Evolutionary conservation across 2,888 invertebrate genomes (phyloP).

Genomic region (Romanomermis culicivorax): DNA sequence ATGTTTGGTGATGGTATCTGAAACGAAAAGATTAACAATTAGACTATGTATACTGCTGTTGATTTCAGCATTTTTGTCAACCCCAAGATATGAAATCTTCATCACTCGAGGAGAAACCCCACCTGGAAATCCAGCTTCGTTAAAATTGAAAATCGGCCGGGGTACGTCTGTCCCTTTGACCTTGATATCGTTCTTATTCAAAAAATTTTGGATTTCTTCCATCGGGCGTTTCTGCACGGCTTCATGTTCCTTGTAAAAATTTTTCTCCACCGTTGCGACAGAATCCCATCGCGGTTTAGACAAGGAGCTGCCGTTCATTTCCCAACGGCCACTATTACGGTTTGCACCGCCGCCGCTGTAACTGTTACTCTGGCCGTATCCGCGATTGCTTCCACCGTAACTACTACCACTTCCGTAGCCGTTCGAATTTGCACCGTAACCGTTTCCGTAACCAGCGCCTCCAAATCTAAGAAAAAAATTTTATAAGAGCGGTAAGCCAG

Average conservation of each 20-base stretch:
- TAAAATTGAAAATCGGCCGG: slow-evolving; percentile 61
- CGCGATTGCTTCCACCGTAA: slow-evolving; percentile 5
- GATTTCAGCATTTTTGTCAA: not conserved
- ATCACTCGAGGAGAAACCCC: too few relatives aligned
- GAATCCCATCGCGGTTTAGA: slow-evolving; percentile 18
- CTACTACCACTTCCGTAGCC: not conserved
- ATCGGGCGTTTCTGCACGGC: slow-evolving; percentile 17
- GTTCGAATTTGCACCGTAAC: too few relatives aligned
- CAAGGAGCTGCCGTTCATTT: slow-evolving; percentile 16
- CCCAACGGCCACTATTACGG: slow-evolving; percentile 14
- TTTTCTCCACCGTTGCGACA: slow-evolving; percentile 17
- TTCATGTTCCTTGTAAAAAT: slow-evolving; percentile 20
- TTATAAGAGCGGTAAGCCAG: too few relatives aligned
- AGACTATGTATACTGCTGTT: not conserved
- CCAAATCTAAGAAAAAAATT: too few relatives aligned
- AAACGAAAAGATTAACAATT: slow-evolving; percentile 1
- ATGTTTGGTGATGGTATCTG: slow-evolving; percentile 2
- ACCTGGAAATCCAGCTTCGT: slow-evolving; percentile 61
- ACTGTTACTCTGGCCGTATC: slow-evolving; percentile 10
- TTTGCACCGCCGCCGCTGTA: slow-evolving; percentile 10
- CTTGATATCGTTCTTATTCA: slow-evolving; percentile 57
- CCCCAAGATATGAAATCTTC: too few relatives aligned
- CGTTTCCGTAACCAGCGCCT: too few relatives aligned
- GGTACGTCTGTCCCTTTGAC: slow-evolving; percentile 60
- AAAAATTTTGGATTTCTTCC: slow-evolving; percentile 39